Evolutionary conservation across 2,888 invertebrate genomes (phyloP), one percentile per base, ranked within the genome.

Genomic region (Acrocyrtus sp.): DNA sequence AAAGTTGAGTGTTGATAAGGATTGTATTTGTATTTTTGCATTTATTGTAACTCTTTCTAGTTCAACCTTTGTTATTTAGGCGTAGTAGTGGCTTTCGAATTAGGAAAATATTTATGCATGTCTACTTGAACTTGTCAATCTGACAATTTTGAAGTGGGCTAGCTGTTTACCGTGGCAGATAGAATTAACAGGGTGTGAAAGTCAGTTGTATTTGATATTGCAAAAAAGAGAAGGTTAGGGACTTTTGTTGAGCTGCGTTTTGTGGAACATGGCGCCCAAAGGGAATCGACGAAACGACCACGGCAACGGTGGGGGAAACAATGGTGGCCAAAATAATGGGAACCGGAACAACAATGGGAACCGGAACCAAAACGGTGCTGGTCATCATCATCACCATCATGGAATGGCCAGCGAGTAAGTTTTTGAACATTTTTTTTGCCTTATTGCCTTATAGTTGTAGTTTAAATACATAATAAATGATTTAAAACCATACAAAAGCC

Each of bases 331-430:
- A 27, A 43, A 57, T 43, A 58, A 58, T 60, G 67, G 41, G 10
- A 67, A 67, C 22, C 50, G 67, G 34, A 58, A 67, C 57, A 21
- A 34, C 15, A 22, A 34, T 26, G 67, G 67, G 34, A 65, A 65
- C 17, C 63, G 63, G 34, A 65, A 63, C 17, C 53, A 41, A 39
- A 63, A 65, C 17, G 63, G 63, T 19, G 63, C 51, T 43, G 63
- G 54, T 2, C 45, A 62, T 26, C 29, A 19, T n/a, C 48, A 29
- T n/a, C 56, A 54, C 21, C 57, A 60, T 51, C 58, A 57, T 51
- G 67, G 67, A 51, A 67, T 58, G 58, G 58, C 67, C n/a, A 67
- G 67, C 67, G 58, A 21, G 67, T 67, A 67, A 67, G 67, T 67
- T 57, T 43, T 57, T 19, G 10, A n/a, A 45, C 17, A 12, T 12